Conservation (phyloP, 2,113 vertebrate genomes). For the Odocoileus virginianus region DNA sequence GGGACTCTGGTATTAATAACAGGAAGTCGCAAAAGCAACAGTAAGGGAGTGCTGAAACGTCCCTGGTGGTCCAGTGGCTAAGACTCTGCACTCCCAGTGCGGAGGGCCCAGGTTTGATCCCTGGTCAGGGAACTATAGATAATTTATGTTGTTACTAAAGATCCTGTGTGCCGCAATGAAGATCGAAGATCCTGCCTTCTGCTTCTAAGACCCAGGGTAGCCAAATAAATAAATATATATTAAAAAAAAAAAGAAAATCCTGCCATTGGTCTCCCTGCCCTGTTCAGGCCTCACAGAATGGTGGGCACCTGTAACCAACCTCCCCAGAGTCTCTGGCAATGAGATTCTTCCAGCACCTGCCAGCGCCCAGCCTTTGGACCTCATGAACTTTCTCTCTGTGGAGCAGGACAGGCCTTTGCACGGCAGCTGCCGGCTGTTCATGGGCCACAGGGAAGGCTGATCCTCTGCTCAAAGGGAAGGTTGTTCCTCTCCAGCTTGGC, state of each 20-base stretch:
- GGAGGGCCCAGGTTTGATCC: neutral
- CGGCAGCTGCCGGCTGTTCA: neutral
- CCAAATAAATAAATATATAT: neutral
- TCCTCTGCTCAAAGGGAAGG: neutral
- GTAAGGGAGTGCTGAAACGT: neutral
- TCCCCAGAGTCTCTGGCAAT: neutral
- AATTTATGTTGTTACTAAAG: neutral
- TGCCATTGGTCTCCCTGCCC: neutral
- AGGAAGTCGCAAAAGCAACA: neutral
- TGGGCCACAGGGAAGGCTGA: neutral
- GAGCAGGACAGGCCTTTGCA: neutral
- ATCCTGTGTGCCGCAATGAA: neutral
- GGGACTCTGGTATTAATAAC: neutral
- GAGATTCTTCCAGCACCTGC: neutral
- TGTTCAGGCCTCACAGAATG: neutral
- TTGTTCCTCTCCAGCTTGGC: neutral
- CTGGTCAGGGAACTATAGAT: neutral
- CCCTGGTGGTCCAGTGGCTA: neutral
- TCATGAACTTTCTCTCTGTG: neutral
- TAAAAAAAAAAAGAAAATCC: neutral
- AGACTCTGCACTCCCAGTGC: neutral
- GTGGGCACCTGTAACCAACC: neutral
- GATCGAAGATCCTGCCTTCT: rapidly evolving
- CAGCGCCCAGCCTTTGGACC: neutral
- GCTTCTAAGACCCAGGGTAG: neutral